A percentile compares a stretch with the other conserved stretches of the same genome.
Conservation (phyloP, 2,888 invertebrate species). For the Machimus atricapillus region DNA sequence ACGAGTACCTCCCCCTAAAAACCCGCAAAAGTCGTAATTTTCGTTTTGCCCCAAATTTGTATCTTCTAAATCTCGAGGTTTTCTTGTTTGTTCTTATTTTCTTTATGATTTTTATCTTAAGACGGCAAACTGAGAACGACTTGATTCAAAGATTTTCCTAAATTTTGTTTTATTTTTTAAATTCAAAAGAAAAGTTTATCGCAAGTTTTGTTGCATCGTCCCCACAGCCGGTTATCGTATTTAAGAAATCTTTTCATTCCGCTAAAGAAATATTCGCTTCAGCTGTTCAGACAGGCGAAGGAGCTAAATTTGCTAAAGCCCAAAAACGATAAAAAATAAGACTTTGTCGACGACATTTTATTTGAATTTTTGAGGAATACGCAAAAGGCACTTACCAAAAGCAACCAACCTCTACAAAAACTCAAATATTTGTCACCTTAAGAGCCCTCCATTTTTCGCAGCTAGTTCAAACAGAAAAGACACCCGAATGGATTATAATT, state of each 20-base stretch:
- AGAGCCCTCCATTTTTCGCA: neutral
- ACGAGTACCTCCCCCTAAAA: neutral
- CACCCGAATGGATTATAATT: neutral
- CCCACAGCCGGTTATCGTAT: neutral
- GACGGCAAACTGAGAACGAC: neutral
- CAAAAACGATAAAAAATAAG: neutral
- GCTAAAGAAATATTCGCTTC: neutral
- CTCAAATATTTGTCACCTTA: neutral
- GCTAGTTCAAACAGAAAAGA: neutral
- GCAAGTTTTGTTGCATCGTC: neutral
- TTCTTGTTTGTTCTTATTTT: neutral
- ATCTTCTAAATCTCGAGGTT: neutral
- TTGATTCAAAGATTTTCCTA: neutral
- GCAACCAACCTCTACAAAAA: neutral
- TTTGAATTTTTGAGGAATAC: neutral
- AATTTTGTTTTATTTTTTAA: neutral
- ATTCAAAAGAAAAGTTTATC: neutral
- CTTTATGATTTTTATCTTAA: neutral
- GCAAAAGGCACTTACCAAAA: neutral
- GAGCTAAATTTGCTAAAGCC: neutral
- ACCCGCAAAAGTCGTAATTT: constrained; percentile 16
- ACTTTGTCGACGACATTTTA: neutral
- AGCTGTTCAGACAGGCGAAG: neutral
- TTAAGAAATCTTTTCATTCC: neutral
- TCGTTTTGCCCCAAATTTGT: neutral